Percentiles rank a stretch among this genome's conserved stretches.
These are phyloP conservation scores for Drosophila macrospina DNA, from an alignment of 2,888 invertebrate genomes.

Conservation along the genomic window DNA sequence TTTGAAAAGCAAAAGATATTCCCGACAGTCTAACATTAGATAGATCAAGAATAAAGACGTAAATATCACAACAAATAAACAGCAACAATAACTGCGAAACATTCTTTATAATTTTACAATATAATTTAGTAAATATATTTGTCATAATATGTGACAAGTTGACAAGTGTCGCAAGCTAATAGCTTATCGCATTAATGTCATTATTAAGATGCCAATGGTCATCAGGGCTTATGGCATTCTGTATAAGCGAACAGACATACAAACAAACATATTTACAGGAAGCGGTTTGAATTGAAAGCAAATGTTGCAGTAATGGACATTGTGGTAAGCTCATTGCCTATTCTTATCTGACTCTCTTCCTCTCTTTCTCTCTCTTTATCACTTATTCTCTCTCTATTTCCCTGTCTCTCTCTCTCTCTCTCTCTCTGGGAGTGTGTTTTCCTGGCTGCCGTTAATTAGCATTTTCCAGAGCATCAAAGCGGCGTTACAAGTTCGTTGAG, in stretches of 20 bases:
- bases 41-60: no score
- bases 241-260: neutral
- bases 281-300: slow-evolving; percentile 18
- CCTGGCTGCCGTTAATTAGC: slow-evolving; percentile 51
- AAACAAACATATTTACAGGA: slow-evolving; percentile 1
- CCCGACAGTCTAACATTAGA: no score
- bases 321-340: slow-evolving; percentile 10
- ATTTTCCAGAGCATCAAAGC: slow-evolving; percentile 45
- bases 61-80: no score
- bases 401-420: slow-evolving; percentile 22
- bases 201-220: slow-evolving; percentile 53
- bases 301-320: slow-evolving; percentile 28
- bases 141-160: neutral
- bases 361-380: slow-evolving; percentile 2
- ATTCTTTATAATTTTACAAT: neutral
- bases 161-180: slow-evolving; percentile 1
- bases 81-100: neutral
- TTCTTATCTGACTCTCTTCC: neutral
- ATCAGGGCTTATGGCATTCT: slow-evolving; percentile 40
- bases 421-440: slow-evolving; percentile 9
- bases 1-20: no score
- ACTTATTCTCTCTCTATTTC: neutral
- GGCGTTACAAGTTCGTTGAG: slow-evolving; percentile 29
- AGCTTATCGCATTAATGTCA: slow-evolving; percentile 48
- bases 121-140: neutral